Conservation (phyloP, 2,888 invertebrate genomes). For the Morpho deidamia region DNA sequence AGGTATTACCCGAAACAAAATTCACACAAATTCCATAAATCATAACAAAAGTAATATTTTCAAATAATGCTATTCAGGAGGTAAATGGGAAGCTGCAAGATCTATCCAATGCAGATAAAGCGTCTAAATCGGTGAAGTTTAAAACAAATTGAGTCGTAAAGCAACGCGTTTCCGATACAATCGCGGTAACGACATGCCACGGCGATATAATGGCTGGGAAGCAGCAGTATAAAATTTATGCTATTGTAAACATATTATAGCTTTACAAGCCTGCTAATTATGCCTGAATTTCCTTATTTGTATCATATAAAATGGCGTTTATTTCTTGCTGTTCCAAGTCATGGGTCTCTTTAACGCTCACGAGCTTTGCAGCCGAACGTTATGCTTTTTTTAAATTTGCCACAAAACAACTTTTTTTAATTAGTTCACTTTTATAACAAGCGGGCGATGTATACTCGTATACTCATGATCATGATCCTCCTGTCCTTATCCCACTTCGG, state of each 20-base stretch:
- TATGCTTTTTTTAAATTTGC: too few species aligned
- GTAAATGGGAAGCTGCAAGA: neutral
- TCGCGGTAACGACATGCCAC: slow-evolving; percentile 8
- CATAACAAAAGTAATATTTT: neutral
- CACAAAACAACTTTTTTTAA: too few species aligned
- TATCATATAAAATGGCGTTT: neutral
- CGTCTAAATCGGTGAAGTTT: slow-evolving; percentile 10
- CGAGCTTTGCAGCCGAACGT: too few species aligned
- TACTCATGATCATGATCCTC: too few species aligned
- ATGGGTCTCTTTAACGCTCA: too few species aligned
- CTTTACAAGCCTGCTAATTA: neutral
- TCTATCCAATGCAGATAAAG: slow-evolving; percentile 1
- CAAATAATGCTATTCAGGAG: neutral
- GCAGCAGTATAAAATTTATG: neutral
- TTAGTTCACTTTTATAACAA: too few species aligned
- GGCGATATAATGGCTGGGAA: slow-evolving; percentile 3
- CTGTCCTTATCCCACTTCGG: too few species aligned
- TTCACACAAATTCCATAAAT: neutral
- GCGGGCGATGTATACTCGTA: too few species aligned
- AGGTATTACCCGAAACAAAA: neutral
- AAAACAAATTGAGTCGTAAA: slow-evolving; percentile 18
- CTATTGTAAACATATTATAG: neutral
- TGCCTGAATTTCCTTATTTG: neutral
- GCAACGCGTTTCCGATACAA: slow-evolving; percentile 10
- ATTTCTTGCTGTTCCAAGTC: too few species aligned